Percentiles rank a stretch among this genome's conserved stretches.
These are phyloP conservation scores for Asteroscopus sphinx DNA, from an alignment of 2,888 invertebrate species.

Conservation along the genomic window DNA sequence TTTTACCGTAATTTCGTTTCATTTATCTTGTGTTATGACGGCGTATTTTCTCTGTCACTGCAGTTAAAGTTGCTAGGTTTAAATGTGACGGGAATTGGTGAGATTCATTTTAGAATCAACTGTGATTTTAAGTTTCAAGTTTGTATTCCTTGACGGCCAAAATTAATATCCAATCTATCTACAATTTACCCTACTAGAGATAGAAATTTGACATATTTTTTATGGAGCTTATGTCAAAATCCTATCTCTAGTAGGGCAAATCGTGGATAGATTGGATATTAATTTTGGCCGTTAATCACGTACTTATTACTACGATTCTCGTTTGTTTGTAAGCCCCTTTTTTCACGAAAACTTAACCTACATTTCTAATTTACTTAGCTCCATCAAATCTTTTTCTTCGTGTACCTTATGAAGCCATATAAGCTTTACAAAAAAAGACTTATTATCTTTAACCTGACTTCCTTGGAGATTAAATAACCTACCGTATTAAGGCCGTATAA, in stretches of 20 bases:
- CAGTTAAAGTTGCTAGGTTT: conserved; percentile 4
- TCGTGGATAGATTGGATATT: too few relatives aligned
- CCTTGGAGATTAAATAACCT: conserved; percentile 55
- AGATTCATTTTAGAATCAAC: conserved; percentile 3
- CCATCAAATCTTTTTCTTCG: conserved; percentile 3
- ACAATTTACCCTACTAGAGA: too few relatives aligned
- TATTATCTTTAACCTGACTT: conserved; percentile 42
- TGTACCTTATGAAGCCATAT: conserved; percentile 46
- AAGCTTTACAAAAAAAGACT: conserved; percentile 34
- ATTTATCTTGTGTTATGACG: conserved; percentile 50
- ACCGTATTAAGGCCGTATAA: conserved; percentile 53
- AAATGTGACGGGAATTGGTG: conserved; percentile 1
- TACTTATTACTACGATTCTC: not conserved
- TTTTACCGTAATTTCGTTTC: conserved; percentile 50
- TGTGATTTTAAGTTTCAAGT: not conserved
- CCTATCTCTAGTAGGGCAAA: too few relatives aligned
- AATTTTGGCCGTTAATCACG: too few relatives aligned
- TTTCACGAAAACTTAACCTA: conserved; percentile 23
- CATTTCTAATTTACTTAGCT: conserved; percentile 29
- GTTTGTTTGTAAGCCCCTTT: not conserved
- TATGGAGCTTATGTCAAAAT: too few relatives aligned
- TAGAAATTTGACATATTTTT: too few relatives aligned
- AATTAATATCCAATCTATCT: too few relatives aligned
- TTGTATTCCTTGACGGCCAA: too few relatives aligned
- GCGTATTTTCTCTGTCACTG: conserved; percentile 35